These are phyloP conservation scores for Nymphalis polychloros DNA, from an alignment of 2,888 invertebrate genomes.

Conservation along the genomic window DNA sequence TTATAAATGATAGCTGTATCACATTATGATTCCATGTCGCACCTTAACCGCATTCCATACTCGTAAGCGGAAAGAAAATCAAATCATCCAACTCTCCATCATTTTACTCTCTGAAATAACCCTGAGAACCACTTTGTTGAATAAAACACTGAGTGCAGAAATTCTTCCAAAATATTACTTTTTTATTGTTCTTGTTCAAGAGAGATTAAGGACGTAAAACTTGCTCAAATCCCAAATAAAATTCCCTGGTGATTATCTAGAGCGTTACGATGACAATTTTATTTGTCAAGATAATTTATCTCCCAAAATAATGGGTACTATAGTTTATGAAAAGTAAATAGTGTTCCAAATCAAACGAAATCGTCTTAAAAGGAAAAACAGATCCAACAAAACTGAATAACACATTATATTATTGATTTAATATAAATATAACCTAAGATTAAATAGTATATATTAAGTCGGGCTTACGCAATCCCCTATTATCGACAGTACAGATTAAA, in stretches of 20 bases:
- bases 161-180: constrained; percentile 33
- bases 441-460: too few species aligned
- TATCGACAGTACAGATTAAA: too few species aligned
- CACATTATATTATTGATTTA: too few species aligned
- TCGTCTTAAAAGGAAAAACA: too few species aligned
- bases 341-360: neutral
- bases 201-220: constrained; percentile 35
- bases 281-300: constrained; percentile 33
- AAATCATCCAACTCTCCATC: constrained; percentile 40
- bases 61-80: constrained; percentile 38
- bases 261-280: constrained; percentile 30
- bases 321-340: neutral
- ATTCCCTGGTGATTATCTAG: constrained; percentile 36
- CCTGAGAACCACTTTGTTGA: constrained; percentile 29
- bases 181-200: constrained; percentile 36
- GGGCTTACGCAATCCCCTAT: too few species aligned
- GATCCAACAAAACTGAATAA: too few species aligned
- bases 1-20: too few species aligned
- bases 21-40: neutral
- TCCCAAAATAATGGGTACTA: constrained; percentile 21
- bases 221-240: constrained; percentile 33
- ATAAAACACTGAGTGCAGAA: constrained; percentile 33
- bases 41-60: constrained; percentile 21
- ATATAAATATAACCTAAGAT: too few species aligned
- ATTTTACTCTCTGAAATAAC: constrained; percentile 38